Percentiles rank a stretch among this genome's conserved stretches.
Conservation (phyloP, 1,140 invertebrate genomes). For the Drosophila erecta region DNA sequence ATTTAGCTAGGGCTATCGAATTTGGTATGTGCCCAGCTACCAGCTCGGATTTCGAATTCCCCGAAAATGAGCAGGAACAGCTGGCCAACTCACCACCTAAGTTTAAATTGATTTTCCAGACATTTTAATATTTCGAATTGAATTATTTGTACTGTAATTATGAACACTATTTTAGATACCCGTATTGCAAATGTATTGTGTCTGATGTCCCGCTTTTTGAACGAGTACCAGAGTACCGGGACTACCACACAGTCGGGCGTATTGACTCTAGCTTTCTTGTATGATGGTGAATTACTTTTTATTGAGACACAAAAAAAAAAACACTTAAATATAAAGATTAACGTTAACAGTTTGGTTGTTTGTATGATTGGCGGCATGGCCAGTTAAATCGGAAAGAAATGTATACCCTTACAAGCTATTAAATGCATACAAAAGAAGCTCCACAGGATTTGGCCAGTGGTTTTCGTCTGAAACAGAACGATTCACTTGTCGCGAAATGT, state of each 20-base stretch:
- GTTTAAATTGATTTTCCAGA: not conserved
- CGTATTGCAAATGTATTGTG: not conserved
- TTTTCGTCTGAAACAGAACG: not conserved
- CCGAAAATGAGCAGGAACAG: not conserved
- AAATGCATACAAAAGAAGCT: constrained; percentile 53
- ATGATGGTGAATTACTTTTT: constrained; percentile 42
- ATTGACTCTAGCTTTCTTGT: constrained; percentile 11
- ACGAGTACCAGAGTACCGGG: constrained; percentile 6
- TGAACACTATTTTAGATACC: constrained; percentile 3
- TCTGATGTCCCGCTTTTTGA: not conserved
- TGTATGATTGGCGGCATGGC: constrained; percentile 22
- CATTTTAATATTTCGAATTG: not conserved
- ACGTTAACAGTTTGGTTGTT: constrained; percentile 16
- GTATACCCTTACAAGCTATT: constrained; percentile 31
- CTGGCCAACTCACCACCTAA: not conserved
- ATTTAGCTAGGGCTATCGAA: constrained; percentile 24
- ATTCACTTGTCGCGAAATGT: constrained; percentile 87
- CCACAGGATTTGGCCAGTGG: constrained; percentile 2
- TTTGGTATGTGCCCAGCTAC: constrained; percentile 5
- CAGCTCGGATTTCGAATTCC: not conserved
- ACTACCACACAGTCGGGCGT: not conserved
- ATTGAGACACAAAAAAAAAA: constrained; percentile 41
- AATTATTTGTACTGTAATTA: constrained; percentile 1
- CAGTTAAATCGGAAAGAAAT: constrained; percentile 6
- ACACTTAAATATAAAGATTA: constrained; percentile 45